Evolutionary conservation across 2,888 invertebrate species (phyloP).

Genomic region (Lasioglossum leucozonium): DNA sequence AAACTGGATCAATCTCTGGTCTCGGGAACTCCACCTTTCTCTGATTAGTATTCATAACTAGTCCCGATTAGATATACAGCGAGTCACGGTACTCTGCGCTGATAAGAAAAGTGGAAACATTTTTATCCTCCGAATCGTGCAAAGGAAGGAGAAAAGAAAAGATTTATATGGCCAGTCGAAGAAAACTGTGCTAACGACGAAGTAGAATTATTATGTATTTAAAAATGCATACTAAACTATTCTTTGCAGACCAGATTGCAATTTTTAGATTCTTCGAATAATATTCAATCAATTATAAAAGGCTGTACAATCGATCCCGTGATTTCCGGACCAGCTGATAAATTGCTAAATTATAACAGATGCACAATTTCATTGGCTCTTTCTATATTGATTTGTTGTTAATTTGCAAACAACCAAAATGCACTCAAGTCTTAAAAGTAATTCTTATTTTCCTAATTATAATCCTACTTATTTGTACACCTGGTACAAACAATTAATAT

Average conservation of each 20-base stretch:
- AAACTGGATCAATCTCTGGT: not conserved
- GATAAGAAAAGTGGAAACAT: conserved; percentile 4
- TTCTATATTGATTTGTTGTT: too few species aligned
- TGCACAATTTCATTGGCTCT: too few species aligned
- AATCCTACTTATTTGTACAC: not conserved
- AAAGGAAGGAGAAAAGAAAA: not conserved
- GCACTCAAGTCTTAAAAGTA: not conserved
- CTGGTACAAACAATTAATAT: too few species aligned
- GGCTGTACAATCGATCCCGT: too few species aligned
- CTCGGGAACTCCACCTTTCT: not conserved
- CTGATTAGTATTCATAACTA: conserved; percentile 15
- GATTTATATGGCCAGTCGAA: not conserved
- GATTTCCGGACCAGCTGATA: too few species aligned
- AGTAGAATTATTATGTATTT: not conserved
- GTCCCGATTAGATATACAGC: not conserved
- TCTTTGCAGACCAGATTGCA: not conserved
- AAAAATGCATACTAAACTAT: not conserved
- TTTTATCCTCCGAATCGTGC: not conserved
- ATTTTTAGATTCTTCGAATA: not conserved
- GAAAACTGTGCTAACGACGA: not conserved
- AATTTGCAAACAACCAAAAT: not conserved
- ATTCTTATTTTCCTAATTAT: not conserved
- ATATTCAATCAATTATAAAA: not conserved
- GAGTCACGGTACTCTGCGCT: not conserved
- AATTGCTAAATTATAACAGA: too few species aligned